Conservation (phyloP, 92 coral and sea anemone genomes). For the Phenganax marumi region DNA sequence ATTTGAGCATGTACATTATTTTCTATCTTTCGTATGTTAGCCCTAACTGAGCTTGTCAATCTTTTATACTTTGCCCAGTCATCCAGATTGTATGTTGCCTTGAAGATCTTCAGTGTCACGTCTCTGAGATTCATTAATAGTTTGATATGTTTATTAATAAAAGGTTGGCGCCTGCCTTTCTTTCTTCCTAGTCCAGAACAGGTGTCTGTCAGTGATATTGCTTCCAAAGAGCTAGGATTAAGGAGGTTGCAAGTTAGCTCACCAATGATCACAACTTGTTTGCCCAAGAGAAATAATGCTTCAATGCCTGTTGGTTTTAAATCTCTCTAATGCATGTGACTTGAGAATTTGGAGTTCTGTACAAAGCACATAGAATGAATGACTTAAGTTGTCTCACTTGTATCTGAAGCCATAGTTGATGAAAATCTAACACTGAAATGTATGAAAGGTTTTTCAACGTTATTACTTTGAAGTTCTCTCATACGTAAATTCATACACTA, state of each 20-base stretch:
- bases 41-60: slow-evolving; percentile 34
- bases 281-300: too few relatives aligned
- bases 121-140: slow-evolving; percentile 23
- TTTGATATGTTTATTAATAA: slow-evolving; percentile 37
- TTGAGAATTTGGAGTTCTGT: slow-evolving; percentile 23
- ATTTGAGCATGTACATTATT: slow-evolving; percentile 50
- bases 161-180: slow-evolving; percentile 32
- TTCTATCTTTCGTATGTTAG: slow-evolving; percentile 45
- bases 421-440: slow-evolving; percentile 11
- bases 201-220: slow-evolving; percentile 11
- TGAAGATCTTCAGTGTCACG: slow-evolving; percentile 23
- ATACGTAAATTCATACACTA: slow-evolving; percentile 24
- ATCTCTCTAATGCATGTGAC: slow-evolving; percentile 18
- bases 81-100: not conserved
- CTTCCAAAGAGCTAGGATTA: slow-evolving; percentile 20
- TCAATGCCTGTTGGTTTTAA: slow-evolving; percentile 29
- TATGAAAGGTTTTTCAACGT: slow-evolving; percentile 19
- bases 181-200: slow-evolving; percentile 27
- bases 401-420: slow-evolving; percentile 29
- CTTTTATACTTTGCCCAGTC: slow-evolving; percentile 29
- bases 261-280: too few relatives aligned
- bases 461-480: slow-evolving; percentile 22
- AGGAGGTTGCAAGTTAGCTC: slow-evolving; percentile 13
- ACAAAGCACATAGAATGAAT: slow-evolving; percentile 8
- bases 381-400: slow-evolving; percentile 24